Evolutionary conservation across 2,888 invertebrate species (phyloP), one percentile per base, ranked within the genome.

Genomic region (Drosophila pseudotalamancana): DNA sequence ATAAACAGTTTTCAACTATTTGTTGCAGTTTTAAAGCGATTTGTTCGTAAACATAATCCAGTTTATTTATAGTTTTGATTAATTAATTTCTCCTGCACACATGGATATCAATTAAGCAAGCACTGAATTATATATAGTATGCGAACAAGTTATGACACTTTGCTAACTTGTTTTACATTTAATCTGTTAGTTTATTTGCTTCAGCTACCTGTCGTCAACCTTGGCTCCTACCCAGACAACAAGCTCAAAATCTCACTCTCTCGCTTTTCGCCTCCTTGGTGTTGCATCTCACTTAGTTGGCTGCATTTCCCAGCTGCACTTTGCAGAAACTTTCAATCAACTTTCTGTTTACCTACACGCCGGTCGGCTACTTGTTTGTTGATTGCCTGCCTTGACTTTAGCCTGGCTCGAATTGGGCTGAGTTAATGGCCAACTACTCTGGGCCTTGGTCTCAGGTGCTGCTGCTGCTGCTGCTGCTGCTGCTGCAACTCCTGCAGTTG

Each of bases 241-340:
- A n/a, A n/a, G n/a, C n/a, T n/a, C n/a, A n/a, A n/a, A n/a, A 63
- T 42, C 56, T 45, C 39, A 53, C 71, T 57, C 59, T 68, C 62
- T 34, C 35, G 18, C 31, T 46, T 16, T n/a, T 6, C 42, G 27
- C 2, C n/a, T 18, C 43, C 2, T 9, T 9, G 9, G 3, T 11
- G 39, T 43, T 32, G 29, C 29, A 40, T 29, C 45, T 61, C 48
- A 32, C 31, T 43, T 39, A 39, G 39, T 40, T 29, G 43, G 61
- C n/a, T 61, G 45, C 55, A 66, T 57, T 72, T 72, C 42, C 62
- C 72, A 67, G 48, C 72, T 66, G 71, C 77, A 79, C 62, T 64
- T 66, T 37, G 50, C 73, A 40, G 55, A 72, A 80, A 80, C 80
- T 80, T 80, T 83, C 80, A 83, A 80, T 80, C 83, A 83, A 80